Evolutionary conservation across 2,888 invertebrate genomes (phyloP), one percentile per base, ranked within the genome.

Genomic region (Drosophila algonquin): DNA sequence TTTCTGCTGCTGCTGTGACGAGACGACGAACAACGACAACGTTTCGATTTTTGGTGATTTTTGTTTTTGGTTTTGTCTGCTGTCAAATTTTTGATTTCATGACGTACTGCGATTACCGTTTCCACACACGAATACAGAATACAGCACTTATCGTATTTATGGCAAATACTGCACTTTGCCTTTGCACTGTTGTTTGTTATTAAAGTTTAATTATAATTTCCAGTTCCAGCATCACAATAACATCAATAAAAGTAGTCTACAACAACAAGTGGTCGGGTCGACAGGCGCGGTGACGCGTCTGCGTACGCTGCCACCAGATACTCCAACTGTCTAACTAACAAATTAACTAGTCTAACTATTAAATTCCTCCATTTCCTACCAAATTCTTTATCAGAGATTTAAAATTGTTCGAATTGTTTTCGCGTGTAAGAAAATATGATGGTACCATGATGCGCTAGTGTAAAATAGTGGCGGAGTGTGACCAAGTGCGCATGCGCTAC

Each of bases 261-360:
- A 67, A 67, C 67, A 67, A 67, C 67, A 67, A 67, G 67, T 67
- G 67, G 67, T 67, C 69, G 67, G 67, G 67, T 67, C 69, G 67
- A 9, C 56, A 55, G 55, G 68, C 30, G 48, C 21, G 24, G 16
- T 50, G 50, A 44, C 30, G 50, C 50, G 30, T 18, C 44, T 21
- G 12, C 40, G 50, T 44, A 50, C 16, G 21, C 27, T 40, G 10
- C 40, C 40, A 40, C 14, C 40, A 40, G 40, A n/a, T 40, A 6
- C 40, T 6, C 2, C 40, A 3, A 21, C 21, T 3, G 21, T 21
- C 21, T 21, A 21, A 21, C 21, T 21, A 21, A 21, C 21, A 18
- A 18, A 18, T 18, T 18, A 18, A 21, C 14, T 40, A n/a, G n/a
- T 40, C n/a, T 2, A 7, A n/a, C 40, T 40, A n/a, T n/a, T 40